Percentiles rank a stretch among this genome's conserved stretches.
phyloP scores from a whole-genome alignment of 2,113 vertebrate species.

The Mystacornis crossleyi region DNA sequence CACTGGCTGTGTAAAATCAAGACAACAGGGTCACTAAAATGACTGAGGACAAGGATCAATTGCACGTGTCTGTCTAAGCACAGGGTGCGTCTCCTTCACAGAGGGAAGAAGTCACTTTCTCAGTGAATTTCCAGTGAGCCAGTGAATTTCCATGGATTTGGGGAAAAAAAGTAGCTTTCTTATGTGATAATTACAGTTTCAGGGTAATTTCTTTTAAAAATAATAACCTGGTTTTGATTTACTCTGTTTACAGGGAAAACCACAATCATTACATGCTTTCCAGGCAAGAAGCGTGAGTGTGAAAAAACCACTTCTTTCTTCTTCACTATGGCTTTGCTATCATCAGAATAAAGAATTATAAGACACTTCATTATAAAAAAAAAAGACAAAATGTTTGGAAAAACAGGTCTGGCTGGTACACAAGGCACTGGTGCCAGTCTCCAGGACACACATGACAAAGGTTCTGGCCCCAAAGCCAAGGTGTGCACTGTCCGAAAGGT shows the following conservation, averaged over 20 bases:
- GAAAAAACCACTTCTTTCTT: not conserved
- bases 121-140: no score
- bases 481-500: not conserved
- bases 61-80: not conserved
- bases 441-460: not conserved
- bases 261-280: not conserved
- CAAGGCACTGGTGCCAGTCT: not conserved
- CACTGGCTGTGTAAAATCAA: not conserved
- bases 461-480: not conserved
- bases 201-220: not conserved
- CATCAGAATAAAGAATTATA: not conserved
- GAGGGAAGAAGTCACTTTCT: not conserved
- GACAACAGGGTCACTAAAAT: not conserved
- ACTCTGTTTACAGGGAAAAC: not conserved
- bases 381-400: not conserved
- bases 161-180: not conserved
- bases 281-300: not conserved
- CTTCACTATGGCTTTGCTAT: not conserved
- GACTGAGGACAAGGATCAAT: not conserved
- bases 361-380: not conserved
- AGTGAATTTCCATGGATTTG: not conserved
- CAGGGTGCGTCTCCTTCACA: not conserved
- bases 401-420: not conserved
- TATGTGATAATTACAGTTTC: not conserved
- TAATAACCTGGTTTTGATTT: not conserved